A percentile compares a stretch with the other conserved stretches of the same genome.
These are phyloP conservation scores for Medauroidea extradentata DNA, from an alignment of 1,140 invertebrate species.

Conservation along the genomic window DNA sequence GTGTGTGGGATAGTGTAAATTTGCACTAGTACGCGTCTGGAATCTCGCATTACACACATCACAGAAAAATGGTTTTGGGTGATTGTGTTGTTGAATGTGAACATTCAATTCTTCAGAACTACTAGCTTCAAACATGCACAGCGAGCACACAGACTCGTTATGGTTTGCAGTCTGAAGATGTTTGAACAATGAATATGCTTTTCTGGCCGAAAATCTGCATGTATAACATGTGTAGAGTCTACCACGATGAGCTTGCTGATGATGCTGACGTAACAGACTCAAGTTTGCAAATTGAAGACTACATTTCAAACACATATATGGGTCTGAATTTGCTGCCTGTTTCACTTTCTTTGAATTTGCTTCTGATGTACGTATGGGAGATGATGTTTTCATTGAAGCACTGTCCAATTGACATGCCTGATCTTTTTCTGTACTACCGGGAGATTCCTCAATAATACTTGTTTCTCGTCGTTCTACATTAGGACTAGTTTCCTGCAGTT, in stretches of 20 bases:
- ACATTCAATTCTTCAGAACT: conserved; percentile 40
- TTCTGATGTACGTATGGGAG: background rate
- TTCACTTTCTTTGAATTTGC: background rate
- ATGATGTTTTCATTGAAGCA: background rate
- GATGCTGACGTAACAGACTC: conserved; percentile 10
- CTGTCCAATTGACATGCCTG: background rate
- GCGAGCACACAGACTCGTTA: conserved; percentile 45
- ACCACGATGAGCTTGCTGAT: conserved; percentile 2
- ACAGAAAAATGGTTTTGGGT: conserved; percentile 52
- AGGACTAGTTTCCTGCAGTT: background rate
- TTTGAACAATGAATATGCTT: conserved; percentile 9
- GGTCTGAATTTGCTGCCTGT: conserved; percentile 31
- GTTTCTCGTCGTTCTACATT: background rate
- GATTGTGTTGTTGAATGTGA: conserved; percentile 47
- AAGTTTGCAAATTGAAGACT: conserved; percentile 6
- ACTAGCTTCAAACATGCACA: conserved; percentile 47
- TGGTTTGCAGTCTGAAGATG: conserved; percentile 46
- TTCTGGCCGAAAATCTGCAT: conserved; percentile 7
- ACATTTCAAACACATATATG: conserved; percentile 36
- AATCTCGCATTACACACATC: conserved; percentile 48
- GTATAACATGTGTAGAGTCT: conserved; percentile 11
- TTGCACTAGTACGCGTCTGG: conserved; percentile 48
- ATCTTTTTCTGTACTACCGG: background rate
- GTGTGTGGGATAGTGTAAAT: conserved; percentile 53
- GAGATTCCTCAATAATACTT: background rate